Percentiles rank a stretch among this genome's conserved stretches.
phyloP scores from a whole-genome alignment of 2,797 vertebrate species.

The Gymnoscopelus microlampas region DNA sequence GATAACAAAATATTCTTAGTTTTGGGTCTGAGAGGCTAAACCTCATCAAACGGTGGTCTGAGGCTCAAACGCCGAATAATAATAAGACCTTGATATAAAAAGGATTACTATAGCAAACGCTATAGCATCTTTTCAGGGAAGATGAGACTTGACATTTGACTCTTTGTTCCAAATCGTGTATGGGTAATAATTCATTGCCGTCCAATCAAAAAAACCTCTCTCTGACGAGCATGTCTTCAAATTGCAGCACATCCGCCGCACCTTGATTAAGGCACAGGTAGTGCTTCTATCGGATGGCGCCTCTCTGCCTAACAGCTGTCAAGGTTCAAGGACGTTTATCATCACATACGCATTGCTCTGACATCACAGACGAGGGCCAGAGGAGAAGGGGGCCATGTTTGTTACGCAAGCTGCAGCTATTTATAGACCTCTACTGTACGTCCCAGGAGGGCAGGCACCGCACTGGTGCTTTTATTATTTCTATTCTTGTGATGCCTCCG shows the following conservation, averaged over 20 bases:
- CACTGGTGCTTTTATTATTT: constrained; percentile 15
- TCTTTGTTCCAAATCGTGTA: not conserved
- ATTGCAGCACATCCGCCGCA: not conserved
- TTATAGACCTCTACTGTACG: constrained; percentile 21
- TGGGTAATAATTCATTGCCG: not conserved
- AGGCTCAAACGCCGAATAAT: too few species aligned
- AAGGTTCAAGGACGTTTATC: not conserved
- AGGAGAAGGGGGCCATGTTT: not conserved
- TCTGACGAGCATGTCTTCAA: constrained; percentile 1
- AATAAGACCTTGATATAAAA: too few species aligned
- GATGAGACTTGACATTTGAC: not conserved
- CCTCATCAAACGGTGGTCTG: too few species aligned
- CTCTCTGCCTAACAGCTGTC: not conserved
- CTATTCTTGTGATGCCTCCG: not conserved
- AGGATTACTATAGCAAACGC: not conserved
- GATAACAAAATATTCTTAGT: too few species aligned
- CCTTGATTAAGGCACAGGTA: too few species aligned
- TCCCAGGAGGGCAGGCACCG: not conserved
- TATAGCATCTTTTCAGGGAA: not conserved
- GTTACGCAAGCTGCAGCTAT: constrained; percentile 16
- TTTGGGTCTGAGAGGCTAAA: too few species aligned
- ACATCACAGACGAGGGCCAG: constrained; percentile 6
- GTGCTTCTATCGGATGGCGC: not conserved
- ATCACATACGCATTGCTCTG: constrained; percentile 1
- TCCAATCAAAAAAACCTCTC: not conserved